Evolutionary conservation across 2,888 invertebrate species (phyloP).

Genomic region (Ligdia adustata): DNA sequence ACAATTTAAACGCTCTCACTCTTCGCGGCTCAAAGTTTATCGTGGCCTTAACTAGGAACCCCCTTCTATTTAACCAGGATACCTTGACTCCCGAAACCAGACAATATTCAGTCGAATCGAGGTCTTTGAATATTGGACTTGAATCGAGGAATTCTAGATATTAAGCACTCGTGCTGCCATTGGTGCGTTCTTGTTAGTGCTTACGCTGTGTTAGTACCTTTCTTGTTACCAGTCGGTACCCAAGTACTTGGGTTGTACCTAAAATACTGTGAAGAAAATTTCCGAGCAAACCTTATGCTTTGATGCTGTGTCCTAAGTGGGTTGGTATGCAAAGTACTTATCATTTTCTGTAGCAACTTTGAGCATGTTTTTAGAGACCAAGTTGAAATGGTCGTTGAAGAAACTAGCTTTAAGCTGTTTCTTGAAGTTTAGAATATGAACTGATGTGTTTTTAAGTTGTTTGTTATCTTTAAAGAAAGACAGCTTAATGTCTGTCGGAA

Average conservation of each 20-base stretch:
- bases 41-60: slow-evolving; percentile 72
- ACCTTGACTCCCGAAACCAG: slow-evolving; percentile 39
- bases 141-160: slow-evolving; percentile 71
- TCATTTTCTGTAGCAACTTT: slow-evolving; percentile 3
- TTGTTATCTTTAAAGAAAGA: too few relatives aligned
- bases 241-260: slow-evolving; percentile 50
- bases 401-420: slow-evolving; percentile 13
- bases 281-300: slow-evolving; percentile 49
- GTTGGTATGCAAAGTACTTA: slow-evolving; percentile 26
- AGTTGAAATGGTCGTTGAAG: slow-evolving; percentile 11
- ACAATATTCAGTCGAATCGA: slow-evolving; percentile 40
- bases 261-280: slow-evolving; percentile 64
- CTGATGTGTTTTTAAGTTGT: slow-evolving; percentile 23
- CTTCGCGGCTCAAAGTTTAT: slow-evolving; percentile 79
- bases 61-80: slow-evolving; percentile 57
- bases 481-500: too few relatives aligned
- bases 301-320: slow-evolving; percentile 40
- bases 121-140: slow-evolving; percentile 47
- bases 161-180: slow-evolving; percentile 69
- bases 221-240: slow-evolving; percentile 61
- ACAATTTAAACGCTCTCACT: slow-evolving; percentile 80
- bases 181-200: slow-evolving; percentile 71
- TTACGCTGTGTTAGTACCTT: slow-evolving; percentile 49
- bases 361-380: slow-evolving; percentile 3
- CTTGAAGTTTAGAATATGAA: slow-evolving; percentile 13